Evolutionary conservation across 1,140 invertebrate species (phyloP).

Genomic region (Cydia fagiglandana): DNA sequence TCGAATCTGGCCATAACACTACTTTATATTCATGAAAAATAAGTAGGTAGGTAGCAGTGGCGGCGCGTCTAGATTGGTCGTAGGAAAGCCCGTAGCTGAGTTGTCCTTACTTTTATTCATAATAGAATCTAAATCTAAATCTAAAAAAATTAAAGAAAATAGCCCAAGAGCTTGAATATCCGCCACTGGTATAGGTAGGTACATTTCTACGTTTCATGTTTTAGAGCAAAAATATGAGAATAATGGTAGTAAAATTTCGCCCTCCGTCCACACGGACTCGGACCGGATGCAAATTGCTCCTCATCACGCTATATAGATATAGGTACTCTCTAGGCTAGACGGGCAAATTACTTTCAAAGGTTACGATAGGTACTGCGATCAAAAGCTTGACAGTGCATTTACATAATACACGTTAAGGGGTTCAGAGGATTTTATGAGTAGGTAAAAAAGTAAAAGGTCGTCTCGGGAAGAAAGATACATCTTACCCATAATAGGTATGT

Average conservation of each 20-base stretch:
- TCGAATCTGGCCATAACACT: background rate
- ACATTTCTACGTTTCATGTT: background rate
- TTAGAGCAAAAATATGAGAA: conserved; percentile 18
- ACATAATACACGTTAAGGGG: background rate
- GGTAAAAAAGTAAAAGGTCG: background rate
- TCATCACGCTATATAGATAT: background rate
- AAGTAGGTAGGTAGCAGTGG: background rate
- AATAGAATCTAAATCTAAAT: too few relatives aligned
- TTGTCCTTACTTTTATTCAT: too few relatives aligned
- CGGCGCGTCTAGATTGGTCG: too few relatives aligned
- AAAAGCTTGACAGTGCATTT: conserved; percentile 1
- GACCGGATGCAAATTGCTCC: conserved; percentile 20
- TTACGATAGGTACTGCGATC: conserved; percentile 15
- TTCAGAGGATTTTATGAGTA: background rate
- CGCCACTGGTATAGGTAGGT: too few relatives aligned
- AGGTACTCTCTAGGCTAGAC: background rate
- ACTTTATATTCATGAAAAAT: background rate
- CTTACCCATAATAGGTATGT: too few relatives aligned
- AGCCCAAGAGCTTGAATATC: too few relatives aligned
- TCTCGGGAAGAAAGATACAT: too few relatives aligned
- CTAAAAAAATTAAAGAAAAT: too few relatives aligned
- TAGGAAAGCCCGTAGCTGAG: too few relatives aligned
- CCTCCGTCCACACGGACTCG: conserved; percentile 2
- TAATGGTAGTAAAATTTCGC: conserved; percentile 20
- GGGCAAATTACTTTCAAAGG: conserved; percentile 8